Conservation (phyloP, 1,140 invertebrate species). For the Aphidius ervi region DNA sequence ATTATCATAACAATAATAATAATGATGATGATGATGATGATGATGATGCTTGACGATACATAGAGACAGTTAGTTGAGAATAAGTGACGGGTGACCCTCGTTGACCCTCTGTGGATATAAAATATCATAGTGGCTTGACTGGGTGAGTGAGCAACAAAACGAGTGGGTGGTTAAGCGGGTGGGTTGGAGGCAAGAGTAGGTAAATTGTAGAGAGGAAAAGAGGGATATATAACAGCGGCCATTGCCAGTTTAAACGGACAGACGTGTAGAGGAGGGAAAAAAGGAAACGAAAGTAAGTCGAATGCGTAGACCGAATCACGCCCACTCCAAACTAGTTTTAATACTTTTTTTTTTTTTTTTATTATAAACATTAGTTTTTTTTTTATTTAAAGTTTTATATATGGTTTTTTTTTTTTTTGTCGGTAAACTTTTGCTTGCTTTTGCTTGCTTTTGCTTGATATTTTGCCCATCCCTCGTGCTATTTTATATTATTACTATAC, state of each 20-base stretch:
- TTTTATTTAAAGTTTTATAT: background rate
- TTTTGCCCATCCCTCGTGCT: background rate
- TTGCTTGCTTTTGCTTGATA: slow-evolving; percentile 12
- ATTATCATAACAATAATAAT: background rate
- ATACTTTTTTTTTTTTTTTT: background rate
- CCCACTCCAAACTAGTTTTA: slow-evolving; percentile 3
- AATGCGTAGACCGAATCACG: slow-evolving; percentile 8
- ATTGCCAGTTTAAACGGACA: slow-evolving; percentile 15
- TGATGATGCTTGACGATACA: slow-evolving; percentile 5
- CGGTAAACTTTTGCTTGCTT: slow-evolving; percentile 8
- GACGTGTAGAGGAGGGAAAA: slow-evolving; percentile 3
- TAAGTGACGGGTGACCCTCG: slow-evolving; percentile 29
- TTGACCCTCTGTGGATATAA: slow-evolving; percentile 34
- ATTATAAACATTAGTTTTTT: background rate
- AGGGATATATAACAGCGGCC: background rate
- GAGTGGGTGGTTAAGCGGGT: too few relatives aligned
- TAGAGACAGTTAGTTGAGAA: slow-evolving; percentile 36
- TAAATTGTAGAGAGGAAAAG: too few relatives aligned
- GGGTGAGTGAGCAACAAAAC: too few relatives aligned
- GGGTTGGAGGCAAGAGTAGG: too few relatives aligned
- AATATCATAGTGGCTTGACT: background rate
- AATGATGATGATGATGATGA: slow-evolving; percentile 3
- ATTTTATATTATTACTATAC: slow-evolving; percentile 7
- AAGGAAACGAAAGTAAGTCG: slow-evolving; percentile 21
- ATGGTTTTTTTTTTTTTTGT: slow-evolving; percentile 8